These are phyloP conservation scores for Euzophera pinguis DNA, from an alignment of 2,888 invertebrate species.

Conservation along the genomic window DNA sequence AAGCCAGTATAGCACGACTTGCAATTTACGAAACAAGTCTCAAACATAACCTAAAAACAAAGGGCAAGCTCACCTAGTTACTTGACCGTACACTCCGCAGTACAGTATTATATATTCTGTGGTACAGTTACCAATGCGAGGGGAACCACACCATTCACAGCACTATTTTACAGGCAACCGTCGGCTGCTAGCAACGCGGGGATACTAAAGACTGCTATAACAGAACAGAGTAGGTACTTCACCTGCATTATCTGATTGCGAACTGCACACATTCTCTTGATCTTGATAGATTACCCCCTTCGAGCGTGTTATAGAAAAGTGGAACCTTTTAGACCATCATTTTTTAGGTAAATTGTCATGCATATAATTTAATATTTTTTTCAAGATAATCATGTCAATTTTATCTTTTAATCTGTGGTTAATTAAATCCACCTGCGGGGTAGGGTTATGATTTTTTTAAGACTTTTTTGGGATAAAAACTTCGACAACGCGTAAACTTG, in stretches of 20 bases:
- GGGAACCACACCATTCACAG: conserved; percentile 32
- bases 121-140: conserved; percentile 33
- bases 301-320: too few species aligned
- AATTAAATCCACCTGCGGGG: too few species aligned
- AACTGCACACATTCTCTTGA: not conserved
- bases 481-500: too few species aligned
- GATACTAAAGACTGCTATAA: conserved; percentile 43
- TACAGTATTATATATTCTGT: too few species aligned
- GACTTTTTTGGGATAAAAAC: too few species aligned
- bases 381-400: too few species aligned
- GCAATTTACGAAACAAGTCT: not conserved
- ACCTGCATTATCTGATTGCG: conserved; percentile 5
- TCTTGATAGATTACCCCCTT: too few species aligned
- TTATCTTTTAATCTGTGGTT: too few species aligned
- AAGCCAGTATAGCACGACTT: not conserved
- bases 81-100: not conserved
- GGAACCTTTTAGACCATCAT: too few species aligned
- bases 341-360: too few species aligned
- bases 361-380: too few species aligned
- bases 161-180: conserved; percentile 41
- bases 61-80: conserved; percentile 2
- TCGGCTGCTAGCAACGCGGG: conserved; percentile 45
- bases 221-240: conserved; percentile 6
- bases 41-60: conserved; percentile 8
- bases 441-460: too few species aligned